Evolutionary conservation across 2,797 vertebrate species (phyloP), one percentile per base, ranked within the genome.

Genomic region (Sparidentex hasta): DNA sequence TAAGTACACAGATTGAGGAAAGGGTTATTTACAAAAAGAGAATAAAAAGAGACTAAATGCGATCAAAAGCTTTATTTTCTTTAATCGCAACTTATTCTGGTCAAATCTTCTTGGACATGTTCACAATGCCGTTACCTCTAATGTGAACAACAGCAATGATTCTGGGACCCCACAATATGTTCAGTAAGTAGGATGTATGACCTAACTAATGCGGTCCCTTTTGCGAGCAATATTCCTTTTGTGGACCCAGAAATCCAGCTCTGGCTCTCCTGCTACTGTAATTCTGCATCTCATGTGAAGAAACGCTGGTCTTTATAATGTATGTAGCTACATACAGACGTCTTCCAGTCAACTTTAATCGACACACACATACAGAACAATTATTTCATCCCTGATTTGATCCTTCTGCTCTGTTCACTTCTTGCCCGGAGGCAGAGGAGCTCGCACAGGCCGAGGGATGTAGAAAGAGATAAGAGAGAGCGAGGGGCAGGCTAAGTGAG

Each of bases 351-450:
- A 59, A 79, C 68, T 74, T 77, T 46, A 74, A 81, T 70, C 38
- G 23, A 69, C 57, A 18, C 76, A 76, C 50, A 80, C 21, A 73
- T 56, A 71, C 27, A 78, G 72, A 80, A 75, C 56, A 75, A 76
- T 86, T 72, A 69, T 74, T 81, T 85, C 1, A 76, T 55, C 72
- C 78, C 63, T 85, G 82, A 88, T 86, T 86, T 76, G 76, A 79
- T 81, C 71, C 79, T 72, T 43, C 65, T 86, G 74, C 66, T 85
- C 75, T 74, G 71, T 84, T 85, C 83, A 71, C 77, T 77, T 82
- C 59, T 80, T 61, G 74, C 78, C 80, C 78, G 65, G 62, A 71
- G 86, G 84, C 82, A 55, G 55, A 70, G 62, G 29, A 74, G 85
- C 78, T 70, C 65, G 69, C 68, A 52, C 71, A 79, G 75, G 63